These are phyloP conservation scores for Slavum lentiscoides DNA, from an alignment of 2,888 invertebrate species.

Conservation along the genomic window DNA sequence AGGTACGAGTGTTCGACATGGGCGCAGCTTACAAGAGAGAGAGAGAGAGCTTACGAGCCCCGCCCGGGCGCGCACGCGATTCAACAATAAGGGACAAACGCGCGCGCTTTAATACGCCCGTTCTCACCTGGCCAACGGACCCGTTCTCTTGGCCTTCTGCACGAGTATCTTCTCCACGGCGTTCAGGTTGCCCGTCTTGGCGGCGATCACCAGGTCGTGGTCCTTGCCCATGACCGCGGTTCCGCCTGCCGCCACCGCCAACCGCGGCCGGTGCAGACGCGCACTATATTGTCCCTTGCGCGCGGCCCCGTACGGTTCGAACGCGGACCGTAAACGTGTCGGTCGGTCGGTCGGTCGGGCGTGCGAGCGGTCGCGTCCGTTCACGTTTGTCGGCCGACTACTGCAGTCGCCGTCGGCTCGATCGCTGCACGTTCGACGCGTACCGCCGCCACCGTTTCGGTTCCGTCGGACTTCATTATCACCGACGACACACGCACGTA, in stretches of 20 bases:
- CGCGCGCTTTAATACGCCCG: too few species aligned
- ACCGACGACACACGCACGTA: background rate
- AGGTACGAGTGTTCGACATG: too few species aligned
- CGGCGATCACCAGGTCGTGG: conserved; percentile 93
- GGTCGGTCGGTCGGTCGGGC: too few species aligned
- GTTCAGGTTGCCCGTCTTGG: conserved; percentile 85
- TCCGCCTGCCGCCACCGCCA: background rate
- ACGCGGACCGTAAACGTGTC: too few species aligned
- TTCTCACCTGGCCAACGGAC: conserved; percentile 86
- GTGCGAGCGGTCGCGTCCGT: background rate
- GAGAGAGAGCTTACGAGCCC: too few species aligned
- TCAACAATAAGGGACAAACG: too few species aligned
- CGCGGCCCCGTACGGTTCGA: too few species aligned
- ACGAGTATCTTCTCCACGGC: conserved; percentile 88
- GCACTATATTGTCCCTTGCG: too few species aligned
- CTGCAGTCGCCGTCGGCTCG: background rate
- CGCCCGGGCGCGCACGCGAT: too few species aligned
- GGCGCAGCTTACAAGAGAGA: too few species aligned
- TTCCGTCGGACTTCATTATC: background rate
- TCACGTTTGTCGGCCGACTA: conserved; percentile 15
- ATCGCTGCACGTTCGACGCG: background rate
- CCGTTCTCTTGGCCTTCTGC: conserved; percentile 87
- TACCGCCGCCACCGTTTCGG: background rate
- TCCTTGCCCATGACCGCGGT: conserved; percentile 83
- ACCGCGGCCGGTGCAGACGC: background rate